These are phyloP conservation scores for Amiota communis DNA, from an alignment of 2,888 invertebrate genomes.

Conservation along the genomic window DNA sequence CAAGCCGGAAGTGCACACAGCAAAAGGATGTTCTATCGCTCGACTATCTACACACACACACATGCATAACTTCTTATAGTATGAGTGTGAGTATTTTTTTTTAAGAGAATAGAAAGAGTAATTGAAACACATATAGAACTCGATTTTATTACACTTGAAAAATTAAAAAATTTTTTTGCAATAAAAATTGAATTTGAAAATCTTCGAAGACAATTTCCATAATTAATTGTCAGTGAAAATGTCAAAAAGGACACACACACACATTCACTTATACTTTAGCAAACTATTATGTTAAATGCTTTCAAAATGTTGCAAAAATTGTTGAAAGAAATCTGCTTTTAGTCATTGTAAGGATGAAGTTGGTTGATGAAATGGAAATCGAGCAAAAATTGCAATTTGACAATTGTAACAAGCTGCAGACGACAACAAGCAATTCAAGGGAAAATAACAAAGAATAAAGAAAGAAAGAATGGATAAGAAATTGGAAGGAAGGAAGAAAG, in stretches of 20 bases:
- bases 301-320: constrained; percentile 52
- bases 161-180: neutral
- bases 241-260: constrained; percentile 42
- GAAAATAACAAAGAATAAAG: neutral
- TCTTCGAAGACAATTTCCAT: constrained; percentile 2
- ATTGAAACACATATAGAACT: too few relatives aligned
- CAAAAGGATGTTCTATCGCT: too few relatives aligned
- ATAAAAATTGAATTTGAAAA: neutral
- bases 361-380: constrained; percentile 25
- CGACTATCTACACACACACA: constrained; percentile 18
- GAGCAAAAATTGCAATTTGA: constrained; percentile 61
- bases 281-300: constrained; percentile 58
- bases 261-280: too few relatives aligned
- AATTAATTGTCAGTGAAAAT: constrained; percentile 21
- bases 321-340: constrained; percentile 38
- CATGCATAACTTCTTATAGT: constrained; percentile 20
- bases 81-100: constrained; percentile 7
- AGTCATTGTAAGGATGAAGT: neutral
- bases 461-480: neutral
- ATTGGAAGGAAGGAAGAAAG: constrained; percentile 18
- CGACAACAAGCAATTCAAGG: constrained; percentile 47
- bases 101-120: too few relatives aligned
- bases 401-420: constrained; percentile 67
- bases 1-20: constrained; percentile 28
- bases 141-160: too few relatives aligned